phyloP scores from a whole-genome alignment of 2,888 invertebrate species.

The Reticulitermes lucifugus region DNA sequence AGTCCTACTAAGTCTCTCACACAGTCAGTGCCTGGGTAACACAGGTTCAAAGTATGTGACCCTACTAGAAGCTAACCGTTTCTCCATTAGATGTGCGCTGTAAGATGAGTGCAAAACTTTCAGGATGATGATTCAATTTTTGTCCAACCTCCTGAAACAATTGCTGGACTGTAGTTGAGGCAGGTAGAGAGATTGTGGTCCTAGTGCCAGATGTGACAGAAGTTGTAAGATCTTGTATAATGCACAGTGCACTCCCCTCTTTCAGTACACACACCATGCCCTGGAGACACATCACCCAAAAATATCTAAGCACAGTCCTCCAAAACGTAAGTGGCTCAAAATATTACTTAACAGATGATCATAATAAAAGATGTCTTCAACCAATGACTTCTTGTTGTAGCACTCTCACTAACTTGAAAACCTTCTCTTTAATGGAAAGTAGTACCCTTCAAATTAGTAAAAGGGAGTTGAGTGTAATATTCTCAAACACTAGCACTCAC shows the following conservation, averaged over 20 bases:
- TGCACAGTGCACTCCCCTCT: conserved; percentile 62
- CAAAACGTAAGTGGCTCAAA: neutral
- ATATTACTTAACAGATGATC: neutral
- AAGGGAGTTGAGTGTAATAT: neutral
- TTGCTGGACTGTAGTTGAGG: conserved; percentile 63
- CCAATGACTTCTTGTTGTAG: neutral
- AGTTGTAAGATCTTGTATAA: conserved; percentile 63
- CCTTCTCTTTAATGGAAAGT: neutral
- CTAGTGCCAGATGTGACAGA: conserved; percentile 58
- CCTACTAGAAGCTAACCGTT: conserved; percentile 25
- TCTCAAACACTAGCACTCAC: neutral
- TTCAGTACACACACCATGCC: conserved; percentile 66
- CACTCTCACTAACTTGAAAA: neutral
- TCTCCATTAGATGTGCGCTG: conserved; percentile 30
- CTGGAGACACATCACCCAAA: conserved; percentile 58
- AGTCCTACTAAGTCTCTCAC: neutral
- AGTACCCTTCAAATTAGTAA: neutral
- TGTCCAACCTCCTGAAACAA: conserved; percentile 66
- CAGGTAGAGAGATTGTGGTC: conserved; percentile 59
- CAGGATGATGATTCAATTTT: conserved; percentile 64
- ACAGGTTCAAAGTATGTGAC: neutral
- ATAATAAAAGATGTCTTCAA: neutral
- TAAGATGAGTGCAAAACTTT: conserved; percentile 63
- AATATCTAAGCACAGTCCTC: conserved; percentile 6
- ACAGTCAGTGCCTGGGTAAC: neutral